These are phyloP conservation scores for Hyalella azteca DNA, from an alignment of 2,888 invertebrate species.

Conservation along the genomic window DNA sequence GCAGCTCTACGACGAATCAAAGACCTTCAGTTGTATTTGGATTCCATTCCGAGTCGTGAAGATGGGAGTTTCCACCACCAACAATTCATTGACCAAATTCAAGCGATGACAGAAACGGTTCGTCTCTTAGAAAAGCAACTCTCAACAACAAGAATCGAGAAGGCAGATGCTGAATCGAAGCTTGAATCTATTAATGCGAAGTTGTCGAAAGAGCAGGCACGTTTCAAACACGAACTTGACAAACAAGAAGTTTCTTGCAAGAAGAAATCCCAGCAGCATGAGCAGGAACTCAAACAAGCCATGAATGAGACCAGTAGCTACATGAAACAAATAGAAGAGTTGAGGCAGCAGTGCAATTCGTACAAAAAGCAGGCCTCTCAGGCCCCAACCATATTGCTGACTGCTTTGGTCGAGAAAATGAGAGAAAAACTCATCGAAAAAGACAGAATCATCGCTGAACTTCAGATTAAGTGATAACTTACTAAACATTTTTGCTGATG, in stretches of 20 bases:
- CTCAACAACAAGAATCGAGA: neutral
- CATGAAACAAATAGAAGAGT: neutral
- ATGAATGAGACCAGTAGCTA: neutral
- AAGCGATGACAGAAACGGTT: slow-evolving; percentile 21
- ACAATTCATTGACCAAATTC: slow-evolving; percentile 29
- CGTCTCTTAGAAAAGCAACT: slow-evolving; percentile 28
- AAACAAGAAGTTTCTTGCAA: slow-evolving; percentile 28
- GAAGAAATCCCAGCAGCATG: neutral
- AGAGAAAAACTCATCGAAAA: slow-evolving; percentile 14
- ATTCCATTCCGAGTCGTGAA: slow-evolving; percentile 14
- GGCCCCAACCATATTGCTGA: slow-evolving; percentile 2
- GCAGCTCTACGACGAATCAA: slow-evolving; percentile 14
- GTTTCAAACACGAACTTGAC: neutral
- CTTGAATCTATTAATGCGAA: neutral
- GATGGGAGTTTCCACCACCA: neutral
- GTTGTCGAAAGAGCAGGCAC: neutral
- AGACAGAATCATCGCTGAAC: neutral
- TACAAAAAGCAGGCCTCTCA: slow-evolving; percentile 6
- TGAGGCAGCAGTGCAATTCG: neutral
- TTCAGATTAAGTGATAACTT: neutral
- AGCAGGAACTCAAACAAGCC: neutral
- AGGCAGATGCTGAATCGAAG: neutral
- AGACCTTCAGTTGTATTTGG: slow-evolving; percentile 13
- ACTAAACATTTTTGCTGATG: neutral
- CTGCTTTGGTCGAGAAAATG: slow-evolving; percentile 23